Evolutionary conservation across 2,888 invertebrate genomes (phyloP).

Genomic region (Brenthis ino): DNA sequence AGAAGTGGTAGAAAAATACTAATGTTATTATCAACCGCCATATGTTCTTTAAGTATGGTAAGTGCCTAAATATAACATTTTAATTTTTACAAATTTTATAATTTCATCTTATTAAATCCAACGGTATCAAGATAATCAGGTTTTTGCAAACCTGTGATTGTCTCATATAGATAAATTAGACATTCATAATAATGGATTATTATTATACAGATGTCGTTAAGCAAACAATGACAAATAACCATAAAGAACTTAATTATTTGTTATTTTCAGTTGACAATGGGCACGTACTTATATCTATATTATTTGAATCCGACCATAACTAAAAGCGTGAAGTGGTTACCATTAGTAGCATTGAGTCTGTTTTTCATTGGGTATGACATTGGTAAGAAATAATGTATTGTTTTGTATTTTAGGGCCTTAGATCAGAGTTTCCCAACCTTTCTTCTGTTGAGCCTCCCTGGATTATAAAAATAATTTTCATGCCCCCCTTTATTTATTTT

Average conservation of each 20-base stretch:
- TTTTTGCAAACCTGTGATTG: too few species aligned
- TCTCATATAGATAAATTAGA: too few species aligned
- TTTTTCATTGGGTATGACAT: constrained; percentile 53
- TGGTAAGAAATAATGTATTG: constrained; percentile 45
- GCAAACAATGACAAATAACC: too few species aligned
- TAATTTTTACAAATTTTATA: background rate
- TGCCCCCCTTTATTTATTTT: too few species aligned
- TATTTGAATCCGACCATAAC: constrained; percentile 36
- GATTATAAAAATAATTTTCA: too few species aligned
- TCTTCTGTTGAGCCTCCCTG: too few species aligned
- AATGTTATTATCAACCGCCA: constrained; percentile 27
- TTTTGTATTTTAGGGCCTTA: background rate
- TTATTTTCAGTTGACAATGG: constrained; percentile 43
- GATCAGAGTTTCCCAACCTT: too few species aligned
- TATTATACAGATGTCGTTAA: too few species aligned
- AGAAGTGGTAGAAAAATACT: constrained; percentile 28
- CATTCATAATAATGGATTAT: too few species aligned
- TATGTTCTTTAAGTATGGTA: constrained; percentile 36
- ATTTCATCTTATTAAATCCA: too few species aligned
- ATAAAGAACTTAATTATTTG: too few species aligned
- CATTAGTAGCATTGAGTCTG: constrained; percentile 48
- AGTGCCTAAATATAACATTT: constrained; percentile 6
- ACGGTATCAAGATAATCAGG: too few species aligned
- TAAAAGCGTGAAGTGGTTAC: constrained; percentile 49
- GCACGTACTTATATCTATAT: constrained; percentile 52